phyloP scores from a whole-genome alignment of 2,888 invertebrate species.

The Pristionchus arcanus region DNA sequence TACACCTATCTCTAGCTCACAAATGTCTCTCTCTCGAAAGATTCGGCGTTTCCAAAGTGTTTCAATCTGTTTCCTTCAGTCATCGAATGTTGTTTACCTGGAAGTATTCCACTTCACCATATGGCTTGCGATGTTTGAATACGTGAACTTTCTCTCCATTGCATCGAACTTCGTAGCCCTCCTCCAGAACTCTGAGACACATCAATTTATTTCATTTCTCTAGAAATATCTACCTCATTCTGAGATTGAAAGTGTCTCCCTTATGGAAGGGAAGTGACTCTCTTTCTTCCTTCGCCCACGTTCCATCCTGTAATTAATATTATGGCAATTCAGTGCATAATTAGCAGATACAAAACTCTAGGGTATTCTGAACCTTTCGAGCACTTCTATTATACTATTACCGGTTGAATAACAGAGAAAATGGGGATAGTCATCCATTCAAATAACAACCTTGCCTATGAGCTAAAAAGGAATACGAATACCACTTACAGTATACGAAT shows the following conservation, averaged over 20 bases:
- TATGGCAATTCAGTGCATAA: neutral
- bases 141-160: conserved; percentile 74
- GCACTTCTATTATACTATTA: too few species aligned
- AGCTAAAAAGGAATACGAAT: neutral
- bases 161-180: conserved; percentile 72
- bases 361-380: too few species aligned
- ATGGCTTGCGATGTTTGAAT: conserved; percentile 74
- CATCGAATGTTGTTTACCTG: conserved; percentile 56
- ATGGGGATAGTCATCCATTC: too few species aligned
- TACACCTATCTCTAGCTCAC: neutral
- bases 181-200: conserved; percentile 68
- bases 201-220: neutral
- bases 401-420: too few species aligned
- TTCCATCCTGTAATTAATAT: conserved; percentile 63
- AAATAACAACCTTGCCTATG: too few species aligned
- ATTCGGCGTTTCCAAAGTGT: neutral
- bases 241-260: conserved; percentile 75
- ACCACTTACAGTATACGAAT: conserved; percentile 64
- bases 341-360: neutral
- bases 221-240: conserved; percentile 67
- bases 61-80: neutral
- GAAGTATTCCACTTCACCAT: conserved; percentile 70
- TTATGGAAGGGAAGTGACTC: conserved; percentile 70
- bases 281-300: conserved; percentile 78
- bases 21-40: neutral